Evolutionary conservation across 1,140 invertebrate species (phyloP).

Genomic region (Cyclina sinensis): DNA sequence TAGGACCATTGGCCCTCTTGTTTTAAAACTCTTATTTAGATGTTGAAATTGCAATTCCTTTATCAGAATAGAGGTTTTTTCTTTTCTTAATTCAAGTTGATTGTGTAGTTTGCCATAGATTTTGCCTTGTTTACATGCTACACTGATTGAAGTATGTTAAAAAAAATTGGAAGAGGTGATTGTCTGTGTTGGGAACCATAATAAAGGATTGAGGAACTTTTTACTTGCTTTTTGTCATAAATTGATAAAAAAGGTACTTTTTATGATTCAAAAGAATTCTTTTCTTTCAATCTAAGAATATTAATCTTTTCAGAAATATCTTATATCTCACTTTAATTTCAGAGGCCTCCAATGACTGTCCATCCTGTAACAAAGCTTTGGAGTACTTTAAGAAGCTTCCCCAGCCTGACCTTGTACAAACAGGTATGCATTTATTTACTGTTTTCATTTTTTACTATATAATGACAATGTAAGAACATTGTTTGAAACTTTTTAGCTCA

Average conservation of each 20-base stretch:
- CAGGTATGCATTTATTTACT: background rate
- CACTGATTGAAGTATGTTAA: too few relatives aligned
- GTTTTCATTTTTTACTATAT: background rate
- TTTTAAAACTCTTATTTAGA: too few relatives aligned
- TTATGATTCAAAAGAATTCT: background rate
- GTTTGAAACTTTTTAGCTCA: background rate
- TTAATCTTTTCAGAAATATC: background rate
- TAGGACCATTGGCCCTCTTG: too few relatives aligned
- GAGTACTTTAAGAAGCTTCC: slow-evolving; percentile 26
- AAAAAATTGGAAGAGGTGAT: background rate
- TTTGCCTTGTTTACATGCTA: too few relatives aligned
- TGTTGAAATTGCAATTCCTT: too few relatives aligned
- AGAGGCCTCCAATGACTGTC: slow-evolving; percentile 45
- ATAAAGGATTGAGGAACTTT: too few relatives aligned
- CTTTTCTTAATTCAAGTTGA: too few relatives aligned
- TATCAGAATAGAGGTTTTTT: too few relatives aligned
- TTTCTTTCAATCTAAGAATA: background rate
- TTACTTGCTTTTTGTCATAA: too few relatives aligned
- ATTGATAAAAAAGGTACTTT: background rate
- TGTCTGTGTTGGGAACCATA: too few relatives aligned
- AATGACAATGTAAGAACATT: background rate
- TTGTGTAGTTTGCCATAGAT: too few relatives aligned
- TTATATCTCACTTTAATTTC: background rate
- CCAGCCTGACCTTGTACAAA: slow-evolving; percentile 41
- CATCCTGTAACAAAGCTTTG: slow-evolving; percentile 38